A percentile compares a stretch with the other conserved stretches of the same genome.
Conservation (phyloP, 2,888 invertebrate species). For the Embidobia sp. region DNA sequence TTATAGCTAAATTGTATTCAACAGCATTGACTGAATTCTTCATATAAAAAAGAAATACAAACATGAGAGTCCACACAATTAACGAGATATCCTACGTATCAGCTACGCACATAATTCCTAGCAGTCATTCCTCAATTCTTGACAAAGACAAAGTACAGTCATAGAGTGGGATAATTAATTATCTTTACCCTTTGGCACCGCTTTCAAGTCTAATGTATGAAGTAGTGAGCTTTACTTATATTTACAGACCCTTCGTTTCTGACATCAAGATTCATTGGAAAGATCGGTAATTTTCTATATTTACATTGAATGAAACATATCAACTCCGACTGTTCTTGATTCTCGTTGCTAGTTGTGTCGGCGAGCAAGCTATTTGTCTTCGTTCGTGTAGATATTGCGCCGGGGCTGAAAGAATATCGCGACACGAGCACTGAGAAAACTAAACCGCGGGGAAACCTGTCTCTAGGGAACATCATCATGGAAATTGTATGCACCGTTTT, state of each 20-base stretch:
- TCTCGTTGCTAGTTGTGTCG: conserved; percentile 68
- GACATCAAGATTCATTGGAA: conserved; percentile 48
- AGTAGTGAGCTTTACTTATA: conserved; percentile 48
- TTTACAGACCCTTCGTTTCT: conserved; percentile 45
- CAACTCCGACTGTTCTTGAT: conserved; percentile 59
- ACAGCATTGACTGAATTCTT: too few species aligned
- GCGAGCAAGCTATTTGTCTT: conserved; percentile 77
- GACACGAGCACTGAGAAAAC: conserved; percentile 69
- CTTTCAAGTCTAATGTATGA: conserved; percentile 39
- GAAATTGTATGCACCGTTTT: conserved; percentile 80
- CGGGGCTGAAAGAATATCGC: conserved; percentile 68
- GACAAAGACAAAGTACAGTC: conserved; percentile 54
- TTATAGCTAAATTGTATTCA: too few species aligned
- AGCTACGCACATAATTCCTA: conserved; percentile 44
- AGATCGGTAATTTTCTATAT: conserved; percentile 71
- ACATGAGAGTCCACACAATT: conserved; percentile 25
- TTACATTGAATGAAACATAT: conserved; percentile 63
- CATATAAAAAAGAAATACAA: background rate
- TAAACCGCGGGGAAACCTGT: conserved; percentile 63
- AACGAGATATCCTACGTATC: conserved; percentile 34
- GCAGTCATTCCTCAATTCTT: conserved; percentile 52
- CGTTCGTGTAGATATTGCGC: conserved; percentile 55
- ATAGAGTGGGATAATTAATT: conserved; percentile 50
- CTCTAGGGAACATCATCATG: conserved; percentile 78
- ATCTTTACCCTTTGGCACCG: conserved; percentile 59